Evolutionary conservation across 2,113 vertebrate genomes (phyloP).

Genomic region (Mormyrus lacerda): DNA sequence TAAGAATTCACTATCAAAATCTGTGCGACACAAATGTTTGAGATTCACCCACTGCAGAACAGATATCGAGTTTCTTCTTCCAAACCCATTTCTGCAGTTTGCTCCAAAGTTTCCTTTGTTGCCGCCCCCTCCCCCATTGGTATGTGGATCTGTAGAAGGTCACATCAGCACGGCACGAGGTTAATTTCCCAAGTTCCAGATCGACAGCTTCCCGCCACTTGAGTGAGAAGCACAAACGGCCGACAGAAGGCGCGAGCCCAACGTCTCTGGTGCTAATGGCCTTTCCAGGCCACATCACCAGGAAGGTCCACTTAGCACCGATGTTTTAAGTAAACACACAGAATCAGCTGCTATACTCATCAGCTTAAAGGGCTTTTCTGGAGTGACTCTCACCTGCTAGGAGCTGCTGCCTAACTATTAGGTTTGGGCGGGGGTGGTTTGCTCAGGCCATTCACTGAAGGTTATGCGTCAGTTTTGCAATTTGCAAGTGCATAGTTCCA

Average conservation of each 20-base stretch:
- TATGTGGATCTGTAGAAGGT: neutral
- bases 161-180: neutral
- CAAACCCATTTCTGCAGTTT: neutral
- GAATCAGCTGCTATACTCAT: constrained; percentile 13
- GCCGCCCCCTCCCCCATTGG: neutral
- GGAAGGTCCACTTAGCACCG: neutral
- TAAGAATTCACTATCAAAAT: neutral
- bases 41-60: neutral
- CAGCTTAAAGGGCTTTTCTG: constrained; percentile 1
- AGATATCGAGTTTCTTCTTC: neutral
- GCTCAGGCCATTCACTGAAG: neutral
- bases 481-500: neutral
- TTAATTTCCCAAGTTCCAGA: neutral
- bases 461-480: neutral
- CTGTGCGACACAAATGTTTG: neutral
- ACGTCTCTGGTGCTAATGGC: constrained; percentile 6
- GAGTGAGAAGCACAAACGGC: constrained; percentile 9
- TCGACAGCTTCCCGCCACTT: neutral
- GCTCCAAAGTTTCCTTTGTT: neutral
- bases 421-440: neutral
- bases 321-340: neutral
- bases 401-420: neutral
- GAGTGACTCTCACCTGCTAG: neutral
- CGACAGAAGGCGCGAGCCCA: neutral
- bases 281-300: neutral